Base-by-base conservation (phyloP, 2,888 invertebrate species). In the Ichneumon xanthorius region DNA sequence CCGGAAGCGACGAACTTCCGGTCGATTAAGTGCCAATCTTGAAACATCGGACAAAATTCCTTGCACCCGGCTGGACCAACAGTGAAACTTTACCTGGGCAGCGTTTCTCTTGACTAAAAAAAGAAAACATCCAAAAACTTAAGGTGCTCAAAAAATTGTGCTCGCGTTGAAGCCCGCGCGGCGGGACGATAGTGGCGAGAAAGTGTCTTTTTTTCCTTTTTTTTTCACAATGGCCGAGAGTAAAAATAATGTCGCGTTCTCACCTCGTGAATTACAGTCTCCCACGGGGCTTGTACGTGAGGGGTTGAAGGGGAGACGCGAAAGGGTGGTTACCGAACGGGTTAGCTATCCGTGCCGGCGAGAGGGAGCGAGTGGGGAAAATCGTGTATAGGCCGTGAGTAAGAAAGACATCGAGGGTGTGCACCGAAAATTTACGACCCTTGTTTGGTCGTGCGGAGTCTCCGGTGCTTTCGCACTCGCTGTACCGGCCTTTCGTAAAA, bases 361-460 rank as follows among this genome's bases (percentile, higher is more conserved):
- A 5, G 68, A 30, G 45, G 2, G 30, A 58, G 16, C 22, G 48
- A 48, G 50, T 58, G 50, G 11, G 71, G n/a, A 48, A 45, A 45
- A 70, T 19, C 16, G 9, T 6, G 70, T 26, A 3, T 50, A 37
- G 33, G 50, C 19, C 55, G 4, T 48, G 72, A 72, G 53, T 70
- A 37, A 71, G 37, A 79, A 58, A 78, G 14, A 58, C 11, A 70
- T 33, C 26, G 19, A 14, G 50, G 72, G 80, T 75, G 65, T 72
- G 80, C 68, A 73, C 53, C 65, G 80, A 80, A 88, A 90, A 92
- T 92, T 91, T 91, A 90, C 88, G 91, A 90, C 88, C 79, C 88
- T 90, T 90, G 90, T 91, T 92, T 90, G 85, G 71, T 72, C 82
- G 82, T 76, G 80, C 76, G 67, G 81, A 78, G 78, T 75, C 76